phyloP scores from a whole-genome alignment of 2,113 vertebrate genomes.

The Dunckerocampus dactyliophorus region DNA sequence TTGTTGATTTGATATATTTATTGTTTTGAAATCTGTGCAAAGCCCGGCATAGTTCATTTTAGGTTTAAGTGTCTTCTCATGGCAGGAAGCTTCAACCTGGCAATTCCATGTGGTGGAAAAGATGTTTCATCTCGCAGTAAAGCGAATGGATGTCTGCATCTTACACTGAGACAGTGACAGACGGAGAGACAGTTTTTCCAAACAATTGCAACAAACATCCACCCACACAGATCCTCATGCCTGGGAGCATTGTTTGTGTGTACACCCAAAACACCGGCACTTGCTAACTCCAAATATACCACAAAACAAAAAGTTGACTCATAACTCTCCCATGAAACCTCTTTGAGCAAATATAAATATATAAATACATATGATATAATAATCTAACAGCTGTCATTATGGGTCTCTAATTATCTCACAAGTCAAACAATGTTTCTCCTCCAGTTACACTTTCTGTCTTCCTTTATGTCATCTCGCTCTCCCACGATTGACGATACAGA shows the following conservation, averaged over 20 bases:
- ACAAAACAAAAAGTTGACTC: conserved; percentile 19
- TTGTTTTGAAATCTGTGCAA: conserved; percentile 1
- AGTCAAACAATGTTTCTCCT: conserved; percentile 26
- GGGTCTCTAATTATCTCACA: conserved; percentile 40
- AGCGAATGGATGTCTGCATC: conserved; percentile 32
- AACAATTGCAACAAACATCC: conserved; percentile 41
- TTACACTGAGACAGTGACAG: conserved; percentile 28
- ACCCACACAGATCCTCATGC: conserved; percentile 39
- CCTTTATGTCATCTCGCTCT: conserved; percentile 24
- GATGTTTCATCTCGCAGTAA: conserved; percentile 14
- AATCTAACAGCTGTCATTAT: conserved; percentile 18
- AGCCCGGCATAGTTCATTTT: conserved; percentile 3
- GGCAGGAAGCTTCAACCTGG: conserved; percentile 25
- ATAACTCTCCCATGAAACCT: conserved; percentile 14
- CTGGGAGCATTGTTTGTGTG: conserved; percentile 24
- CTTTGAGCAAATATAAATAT: conserved; percentile 4
- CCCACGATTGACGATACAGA: conserved; percentile 44
- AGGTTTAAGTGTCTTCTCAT: conserved; percentile 8
- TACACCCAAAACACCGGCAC: conserved; percentile 20
- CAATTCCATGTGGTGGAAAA: conserved; percentile 7
- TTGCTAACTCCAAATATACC: conserved; percentile 18
- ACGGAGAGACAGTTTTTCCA: conserved; percentile 29
- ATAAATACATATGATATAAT: conserved; percentile 3
- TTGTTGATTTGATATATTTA: background rate
- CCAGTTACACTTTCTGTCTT: conserved; percentile 25